Evolutionary conservation across 2,797 vertebrate species (phyloP), one percentile per base, ranked within the genome.

Genomic region (Podarcis siculus): DNA sequence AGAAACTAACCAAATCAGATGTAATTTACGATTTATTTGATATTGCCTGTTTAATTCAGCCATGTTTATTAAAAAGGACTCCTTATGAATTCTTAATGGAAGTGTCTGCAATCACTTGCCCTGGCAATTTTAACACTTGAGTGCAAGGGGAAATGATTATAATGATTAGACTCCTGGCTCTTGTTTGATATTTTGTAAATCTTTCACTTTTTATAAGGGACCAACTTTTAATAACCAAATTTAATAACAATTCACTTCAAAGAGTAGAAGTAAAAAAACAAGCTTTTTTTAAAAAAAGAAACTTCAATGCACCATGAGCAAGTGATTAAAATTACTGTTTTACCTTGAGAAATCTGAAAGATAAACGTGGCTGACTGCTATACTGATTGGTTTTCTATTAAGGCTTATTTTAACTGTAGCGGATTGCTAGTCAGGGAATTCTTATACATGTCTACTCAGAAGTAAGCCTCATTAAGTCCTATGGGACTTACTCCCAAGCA

Each of bases 181-280:
- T 90, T 93, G 69, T 92, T 93, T 92, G 79, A 10, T 45, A 86
- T 90, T 91, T 87, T 77, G 32, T 83, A 67, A 66, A 76, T 10
- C 32, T 90, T 92, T 92, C 90, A 84, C 23, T 77, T 92, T 95
- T 94, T 88, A 89, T n/a, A 90, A 12, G 69, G 69, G 13, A 19
- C 69, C 73, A 49, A 42, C 42, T 19, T 81, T 64, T 90, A 91
- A 90, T 88, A 90, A 87, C 83, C 88, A 58, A 73, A 67, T 82
- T 69, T 19, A n/a, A 82, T 82, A 42, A 89, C 94, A 94, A 91
- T 2, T 71, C 25, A 8, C 23, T 84, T 8, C 4, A 64, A 79
- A 27, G 0, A 80, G 3, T 1, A 1, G 5, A 85, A 69, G 82
- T 91, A 49, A 39, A 72, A 78, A 79, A 67, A 83, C 87, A 83